phyloP scores from a whole-genome alignment of 37 sponge, comb jelly and placozoan genomes.

The Oopsacas minuta region DNA sequence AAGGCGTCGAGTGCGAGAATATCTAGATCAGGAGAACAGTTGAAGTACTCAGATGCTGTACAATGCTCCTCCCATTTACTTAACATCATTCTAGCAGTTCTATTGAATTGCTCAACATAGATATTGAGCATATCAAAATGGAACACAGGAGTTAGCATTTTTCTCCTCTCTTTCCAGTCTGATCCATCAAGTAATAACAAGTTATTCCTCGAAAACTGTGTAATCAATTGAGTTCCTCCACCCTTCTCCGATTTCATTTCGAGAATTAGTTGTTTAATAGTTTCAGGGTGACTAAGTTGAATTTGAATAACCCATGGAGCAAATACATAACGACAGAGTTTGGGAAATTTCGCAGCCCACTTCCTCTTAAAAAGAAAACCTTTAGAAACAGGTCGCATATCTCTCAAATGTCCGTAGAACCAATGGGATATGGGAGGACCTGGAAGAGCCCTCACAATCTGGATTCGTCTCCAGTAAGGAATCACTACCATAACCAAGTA shows the following conservation, averaged over 20 bases:
- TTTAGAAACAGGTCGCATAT: not conserved
- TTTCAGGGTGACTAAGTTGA: not conserved
- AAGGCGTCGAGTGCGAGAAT: not conserved
- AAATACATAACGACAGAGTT: not conserved
- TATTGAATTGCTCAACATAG: not conserved
- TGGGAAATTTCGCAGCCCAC: not conserved
- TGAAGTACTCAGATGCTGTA: not conserved
- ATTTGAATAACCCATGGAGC: not conserved
- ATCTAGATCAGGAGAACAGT: not conserved
- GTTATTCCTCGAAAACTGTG: not conserved
- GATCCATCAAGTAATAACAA: not conserved
- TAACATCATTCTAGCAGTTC: not conserved
- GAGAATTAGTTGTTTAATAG: not conserved
- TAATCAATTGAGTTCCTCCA: not conserved
- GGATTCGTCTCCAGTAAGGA: not conserved
- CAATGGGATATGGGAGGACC: conserved; percentile 15
- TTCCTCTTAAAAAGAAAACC: not conserved
- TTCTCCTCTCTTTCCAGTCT: conserved; percentile 1
- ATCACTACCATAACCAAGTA: not conserved
- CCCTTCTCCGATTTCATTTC: not conserved
- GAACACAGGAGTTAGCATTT: conserved; percentile 11
- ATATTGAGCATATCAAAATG: not conserved
- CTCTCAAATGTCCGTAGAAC: conserved; percentile 10
- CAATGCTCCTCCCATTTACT: not conserved
- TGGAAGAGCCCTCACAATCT: not conserved